Evolutionary conservation across 2,797 vertebrate genomes (phyloP).

Genomic region (Acropternis orthonyx): DNA sequence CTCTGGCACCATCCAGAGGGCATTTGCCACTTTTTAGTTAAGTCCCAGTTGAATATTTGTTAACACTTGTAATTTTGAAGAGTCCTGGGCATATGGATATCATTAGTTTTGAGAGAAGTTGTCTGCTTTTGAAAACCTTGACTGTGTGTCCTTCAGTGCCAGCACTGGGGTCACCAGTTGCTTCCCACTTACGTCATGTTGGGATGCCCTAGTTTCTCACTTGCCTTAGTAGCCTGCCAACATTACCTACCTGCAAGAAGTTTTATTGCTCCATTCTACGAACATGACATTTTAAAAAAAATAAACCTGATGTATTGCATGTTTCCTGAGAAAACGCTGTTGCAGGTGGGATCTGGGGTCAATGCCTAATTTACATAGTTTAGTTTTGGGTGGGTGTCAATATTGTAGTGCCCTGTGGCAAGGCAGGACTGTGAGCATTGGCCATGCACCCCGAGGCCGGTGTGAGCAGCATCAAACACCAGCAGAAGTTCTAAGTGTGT

Average conservation of each 20-base stretch:
- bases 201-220: not conserved
- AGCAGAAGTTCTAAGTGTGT: not conserved
- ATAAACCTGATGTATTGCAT: accelerated
- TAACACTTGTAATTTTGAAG: not conserved
- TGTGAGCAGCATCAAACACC: not conserved
- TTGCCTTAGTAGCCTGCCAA: not conserved
- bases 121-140: not conserved
- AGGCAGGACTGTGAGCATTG: accelerated
- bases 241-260: not conserved
- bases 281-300: not conserved
- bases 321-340: not conserved
- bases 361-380: not conserved
- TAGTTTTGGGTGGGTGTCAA: not conserved
- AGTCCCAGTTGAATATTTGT: not conserved
- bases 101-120: not conserved
- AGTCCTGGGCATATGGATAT: not conserved
- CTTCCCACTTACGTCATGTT: accelerated
- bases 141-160: not conserved
- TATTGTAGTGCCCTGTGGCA: not conserved
- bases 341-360: accelerated
- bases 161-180: not conserved
- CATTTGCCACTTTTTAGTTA: not conserved
- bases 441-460: accelerated
- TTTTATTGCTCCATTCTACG: not conserved
- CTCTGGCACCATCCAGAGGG: conserved; percentile 13